Evolutionary conservation across 2,888 invertebrate species (phyloP).

Genomic region (Philereme transversata): DNA sequence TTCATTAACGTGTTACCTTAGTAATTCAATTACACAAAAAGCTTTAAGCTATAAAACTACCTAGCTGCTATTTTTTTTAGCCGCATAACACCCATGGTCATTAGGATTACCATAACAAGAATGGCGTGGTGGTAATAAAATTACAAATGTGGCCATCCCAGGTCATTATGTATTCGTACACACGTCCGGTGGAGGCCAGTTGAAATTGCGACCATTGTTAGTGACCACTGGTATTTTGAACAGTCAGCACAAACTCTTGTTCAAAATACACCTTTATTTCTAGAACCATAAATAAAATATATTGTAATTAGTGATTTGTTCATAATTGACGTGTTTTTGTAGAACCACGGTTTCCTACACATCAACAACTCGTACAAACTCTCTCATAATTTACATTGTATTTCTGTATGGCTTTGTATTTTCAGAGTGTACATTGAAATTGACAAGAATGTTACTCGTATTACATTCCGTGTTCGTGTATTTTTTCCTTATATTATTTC

Average conservation of each 20-base stretch:
- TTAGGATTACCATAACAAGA: conserved; percentile 66
- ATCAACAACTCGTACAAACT: no score
- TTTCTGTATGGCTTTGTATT: no score
- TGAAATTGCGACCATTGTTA: conserved; percentile 58
- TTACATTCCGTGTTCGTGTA: no score
- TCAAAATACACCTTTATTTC: conserved; percentile 9
- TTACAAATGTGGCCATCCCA: conserved; percentile 69
- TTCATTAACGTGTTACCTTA: no score
- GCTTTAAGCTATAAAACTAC: conserved; percentile 10
- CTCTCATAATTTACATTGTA: no score
- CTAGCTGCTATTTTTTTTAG: conserved; percentile 28
- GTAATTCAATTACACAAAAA: conserved; percentile 4
- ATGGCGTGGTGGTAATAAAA: conserved; percentile 65
- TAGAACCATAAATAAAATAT: neutral
- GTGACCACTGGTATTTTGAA: conserved; percentile 33
- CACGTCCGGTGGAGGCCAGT: conserved; percentile 58
- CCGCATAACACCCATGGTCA: conserved; percentile 49
- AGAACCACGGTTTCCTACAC: no score
- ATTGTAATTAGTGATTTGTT: conserved; percentile 1
- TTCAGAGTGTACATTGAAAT: no score
- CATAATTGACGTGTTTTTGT: no score
- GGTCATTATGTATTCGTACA: conserved; percentile 68
- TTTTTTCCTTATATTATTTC: no score
- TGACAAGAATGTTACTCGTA: no score
- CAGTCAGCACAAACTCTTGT: conserved; percentile 9